Evolutionary conservation across 2,888 invertebrate genomes (phyloP).

Genomic region (Lepidochrysops patricia): DNA sequence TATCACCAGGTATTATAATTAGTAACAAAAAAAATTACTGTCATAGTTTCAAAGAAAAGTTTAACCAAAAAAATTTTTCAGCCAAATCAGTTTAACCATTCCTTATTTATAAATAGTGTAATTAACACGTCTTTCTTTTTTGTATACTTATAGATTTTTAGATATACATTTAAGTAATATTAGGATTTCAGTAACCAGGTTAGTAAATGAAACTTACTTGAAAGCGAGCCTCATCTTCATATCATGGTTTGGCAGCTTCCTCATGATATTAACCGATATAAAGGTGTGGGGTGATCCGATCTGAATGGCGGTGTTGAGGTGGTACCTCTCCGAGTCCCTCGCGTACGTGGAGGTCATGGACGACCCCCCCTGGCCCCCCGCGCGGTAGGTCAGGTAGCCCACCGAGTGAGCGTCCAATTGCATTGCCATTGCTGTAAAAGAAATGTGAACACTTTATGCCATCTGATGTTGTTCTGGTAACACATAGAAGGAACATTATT

Average conservation of each 20-base stretch:
- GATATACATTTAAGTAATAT: no score
- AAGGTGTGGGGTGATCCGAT: slow-evolving; percentile 89
- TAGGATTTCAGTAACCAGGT: no score
- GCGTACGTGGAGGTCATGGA: slow-evolving; percentile 88
- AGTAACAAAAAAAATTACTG: no score
- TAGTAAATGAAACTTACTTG: slow-evolving; percentile 77
- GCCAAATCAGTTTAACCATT: no score
- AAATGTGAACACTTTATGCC: slow-evolving; percentile 5
- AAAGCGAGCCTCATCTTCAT: slow-evolving; percentile 83
- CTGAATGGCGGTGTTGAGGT: slow-evolving; percentile 82
- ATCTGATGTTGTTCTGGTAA: not conserved
- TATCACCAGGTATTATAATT: no score
- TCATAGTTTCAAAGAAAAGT: no score
- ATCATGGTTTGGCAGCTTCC: slow-evolving; percentile 86
- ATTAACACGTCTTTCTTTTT: no score
- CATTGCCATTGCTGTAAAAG: slow-evolving; percentile 79
- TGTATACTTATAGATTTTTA: no score
- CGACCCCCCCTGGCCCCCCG: slow-evolving; percentile 76
- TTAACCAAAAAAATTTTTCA: no score
- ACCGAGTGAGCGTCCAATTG: slow-evolving; percentile 91
- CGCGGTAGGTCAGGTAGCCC: slow-evolving; percentile 90
- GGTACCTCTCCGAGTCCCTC: slow-evolving; percentile 81
- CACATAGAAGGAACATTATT: no score
- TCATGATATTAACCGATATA: slow-evolving; percentile 82
- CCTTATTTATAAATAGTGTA: no score